These are phyloP conservation scores for Prionailurus viverrinus DNA, from an alignment of 2,113 vertebrate species.

Conservation along the genomic window DNA sequence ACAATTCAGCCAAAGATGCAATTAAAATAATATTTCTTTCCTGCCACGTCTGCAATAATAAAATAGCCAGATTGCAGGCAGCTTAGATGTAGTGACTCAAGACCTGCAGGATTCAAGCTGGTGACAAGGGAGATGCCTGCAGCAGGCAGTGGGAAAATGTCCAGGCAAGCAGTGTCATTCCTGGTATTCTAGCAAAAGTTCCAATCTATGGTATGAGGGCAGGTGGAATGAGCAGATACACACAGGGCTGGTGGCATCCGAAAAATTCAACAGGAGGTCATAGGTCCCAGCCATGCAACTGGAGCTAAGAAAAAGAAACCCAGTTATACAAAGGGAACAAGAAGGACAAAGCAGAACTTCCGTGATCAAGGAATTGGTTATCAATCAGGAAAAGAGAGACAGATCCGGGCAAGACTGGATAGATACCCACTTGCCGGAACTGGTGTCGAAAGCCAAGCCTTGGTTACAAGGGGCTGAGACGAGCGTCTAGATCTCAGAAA, in stretches of 20 bases:
- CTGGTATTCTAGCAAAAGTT: background rate
- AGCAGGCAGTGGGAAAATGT: background rate
- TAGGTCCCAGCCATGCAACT: background rate
- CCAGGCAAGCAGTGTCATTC: background rate
- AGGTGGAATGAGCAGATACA: background rate
- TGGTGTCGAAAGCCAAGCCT: background rate
- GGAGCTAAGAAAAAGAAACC: background rate
- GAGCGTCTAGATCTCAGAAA: background rate
- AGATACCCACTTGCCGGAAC: background rate
- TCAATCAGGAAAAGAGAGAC: background rate
- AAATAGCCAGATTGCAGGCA: conserved; percentile 38
- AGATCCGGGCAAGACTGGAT: background rate
- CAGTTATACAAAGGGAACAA: background rate
- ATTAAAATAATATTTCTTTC: conserved; percentile 11
- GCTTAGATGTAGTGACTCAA: background rate
- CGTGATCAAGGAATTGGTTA: background rate
- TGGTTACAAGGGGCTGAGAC: background rate
- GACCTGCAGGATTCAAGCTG: background rate
- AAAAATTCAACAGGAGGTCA: background rate
- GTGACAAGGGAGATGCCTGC: background rate
- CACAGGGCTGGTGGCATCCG: background rate
- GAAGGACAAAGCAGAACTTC: background rate
- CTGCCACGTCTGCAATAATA: background rate
- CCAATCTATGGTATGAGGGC: background rate
- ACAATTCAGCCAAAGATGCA: background rate